Evolutionary conservation across 2,113 vertebrate species (phyloP).

Genomic region (Empidonax alnorum): DNA sequence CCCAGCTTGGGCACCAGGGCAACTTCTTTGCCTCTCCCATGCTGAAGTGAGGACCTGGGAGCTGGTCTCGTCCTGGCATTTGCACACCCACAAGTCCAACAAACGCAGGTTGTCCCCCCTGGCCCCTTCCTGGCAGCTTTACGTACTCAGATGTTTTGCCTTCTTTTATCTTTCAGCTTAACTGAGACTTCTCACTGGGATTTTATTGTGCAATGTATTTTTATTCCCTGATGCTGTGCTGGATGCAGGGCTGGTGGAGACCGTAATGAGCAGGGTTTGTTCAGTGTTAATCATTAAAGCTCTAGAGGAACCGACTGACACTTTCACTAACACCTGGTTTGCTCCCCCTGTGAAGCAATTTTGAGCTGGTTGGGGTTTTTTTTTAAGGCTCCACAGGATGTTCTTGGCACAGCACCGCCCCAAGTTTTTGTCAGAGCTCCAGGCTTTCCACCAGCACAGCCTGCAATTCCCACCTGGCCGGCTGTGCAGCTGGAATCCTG

Average conservation of each 20-base stretch:
- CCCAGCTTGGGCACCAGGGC: constrained; percentile 80
- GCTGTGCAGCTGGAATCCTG: not conserved
- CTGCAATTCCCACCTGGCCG: not conserved
- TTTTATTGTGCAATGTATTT: constrained; percentile 72
- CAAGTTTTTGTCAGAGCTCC: not conserved
- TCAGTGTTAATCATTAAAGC: not conserved
- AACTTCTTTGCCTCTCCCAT: constrained; percentile 93
- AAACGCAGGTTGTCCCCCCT: not conserved
- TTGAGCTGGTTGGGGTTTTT: not conserved
- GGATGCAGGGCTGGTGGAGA: not conserved
- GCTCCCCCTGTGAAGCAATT: not conserved
- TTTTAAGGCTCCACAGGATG: not conserved
- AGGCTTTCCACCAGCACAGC: not conserved
- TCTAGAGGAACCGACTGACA: not conserved
- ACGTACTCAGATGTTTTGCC: not conserved
- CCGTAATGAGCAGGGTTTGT: not conserved
- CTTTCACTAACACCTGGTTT: not conserved
- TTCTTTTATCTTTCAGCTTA: constrained; percentile 63
- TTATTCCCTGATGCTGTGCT: constrained; percentile 39
- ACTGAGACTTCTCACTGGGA: constrained; percentile 56
- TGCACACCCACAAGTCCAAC: not conserved
- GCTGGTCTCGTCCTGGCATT: not conserved
- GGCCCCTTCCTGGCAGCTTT: not conserved
- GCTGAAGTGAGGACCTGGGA: constrained; percentile 78
- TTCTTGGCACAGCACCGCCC: not conserved